Base-by-base conservation (phyloP, 2,888 invertebrate genomes). In the Apoda limacodes region DNA sequence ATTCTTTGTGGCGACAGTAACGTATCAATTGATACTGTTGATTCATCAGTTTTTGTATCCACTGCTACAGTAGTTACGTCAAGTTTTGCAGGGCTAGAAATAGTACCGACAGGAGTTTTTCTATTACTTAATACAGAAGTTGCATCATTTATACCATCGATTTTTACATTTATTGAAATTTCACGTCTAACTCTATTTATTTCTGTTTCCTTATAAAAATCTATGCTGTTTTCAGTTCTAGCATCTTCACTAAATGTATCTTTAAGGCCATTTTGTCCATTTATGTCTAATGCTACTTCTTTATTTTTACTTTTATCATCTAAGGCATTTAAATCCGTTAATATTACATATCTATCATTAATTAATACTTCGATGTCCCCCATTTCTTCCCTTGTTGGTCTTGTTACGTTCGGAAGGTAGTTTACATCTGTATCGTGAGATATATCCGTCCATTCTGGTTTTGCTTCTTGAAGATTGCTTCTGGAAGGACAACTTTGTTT, bases 401-500 rank as follows among this genome's bases (percentile, higher is more conserved):
- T 53, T 7, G 52, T 41, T 2, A 37, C 40, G 13, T 50, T 58
- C 2, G 56, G 48, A 2, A 64, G 44, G 32, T 63, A 56, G 50
- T 81, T 81, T 0, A 81, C 58, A 35, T 72, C 69, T 1, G 50
- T 74, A 25, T 81, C 81, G 30, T 66, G 70, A 1, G 74, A 60
- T 0, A 80, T 49, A 38, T 80, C 78, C 5, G 40, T 30, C 69
- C 64, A 69, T 13, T 52, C 38, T n/a, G 45, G 25, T 5, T 44
- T 46, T 4, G 35, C 12, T 23, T 41, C 42, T 24, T 42, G 36
- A 7, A 34, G 21, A 13, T n/a, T n/a, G n/a, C n/a, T n/a, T n/a
- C n/a, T n/a, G n/a, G n/a, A n/a, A n/a, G n/a, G n/a, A n/a, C n/a
- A n/a, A n/a, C n/a, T n/a, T n/a, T n/a, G n/a, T n/a, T n/a, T n/a